Evolutionary conservation across 2,888 invertebrate species (phyloP), one percentile per base, ranked within the genome.

Genomic region (Bellardia bayeri): DNA sequence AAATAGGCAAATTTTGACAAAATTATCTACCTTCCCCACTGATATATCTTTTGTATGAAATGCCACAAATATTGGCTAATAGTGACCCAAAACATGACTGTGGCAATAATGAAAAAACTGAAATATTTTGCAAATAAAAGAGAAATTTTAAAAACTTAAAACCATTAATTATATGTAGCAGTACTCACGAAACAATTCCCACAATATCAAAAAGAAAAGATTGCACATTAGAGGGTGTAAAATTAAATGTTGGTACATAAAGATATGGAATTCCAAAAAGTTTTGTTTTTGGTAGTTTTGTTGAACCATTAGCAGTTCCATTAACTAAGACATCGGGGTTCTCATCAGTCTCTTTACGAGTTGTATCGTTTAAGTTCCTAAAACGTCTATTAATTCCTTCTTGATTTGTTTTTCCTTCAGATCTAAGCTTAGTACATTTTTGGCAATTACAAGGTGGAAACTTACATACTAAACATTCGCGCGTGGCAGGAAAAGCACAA

Each of bases 31-130:
- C 89, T 89, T 72, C 80, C 88, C 14, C 88, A 83, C 8, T 86
- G 8, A 33, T 86, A 84, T 13, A 89, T 49, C 23, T 72, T 72
- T 56, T 82, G 40, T 2, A 23, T 33, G 11, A 91, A 68, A 42
- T 87, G 81, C n/a, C 88, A 72, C 0, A 90, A 30, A 45, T 91
- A 90, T 51, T 90, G 89, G 42, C 84, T 78, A 37, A 92, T 64
- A 0, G 87, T 88, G 23, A 92, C 37, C 92, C 92, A 92, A 82
- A 92, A 91, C 9, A 91, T 89, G 2, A 90, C 64, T 11, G 90
- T 89, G 49, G 89, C 90, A 37, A 92, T 85, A 54, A 90, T 88
- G 76, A 91, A 89, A 79, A 92, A 92, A 0, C 92, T 92, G 89
- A 88, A 8, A 37, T 14, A 64, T 16, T 16, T 40, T 37, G 3